Conservation (phyloP, 2,113 vertebrate species). For the Forbesichthys agassizii region DNA sequence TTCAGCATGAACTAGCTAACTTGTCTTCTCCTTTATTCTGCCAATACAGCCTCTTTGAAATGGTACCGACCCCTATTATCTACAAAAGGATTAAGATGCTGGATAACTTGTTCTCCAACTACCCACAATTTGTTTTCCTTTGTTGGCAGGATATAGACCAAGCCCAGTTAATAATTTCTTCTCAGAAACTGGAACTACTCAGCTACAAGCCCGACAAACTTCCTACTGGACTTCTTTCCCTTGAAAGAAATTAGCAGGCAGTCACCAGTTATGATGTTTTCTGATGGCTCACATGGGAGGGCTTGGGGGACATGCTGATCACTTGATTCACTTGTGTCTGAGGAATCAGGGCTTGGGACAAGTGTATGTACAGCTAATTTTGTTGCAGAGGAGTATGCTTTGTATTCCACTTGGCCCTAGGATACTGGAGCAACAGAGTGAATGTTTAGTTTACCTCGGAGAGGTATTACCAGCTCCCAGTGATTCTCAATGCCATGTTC, state of each 20-base stretch:
- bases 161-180: no score
- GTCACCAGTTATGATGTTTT: not conserved
- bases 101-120: no score
- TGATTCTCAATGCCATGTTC: constrained; percentile 1
- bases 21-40: no score
- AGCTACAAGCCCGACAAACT: constrained; percentile 2
- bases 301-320: not conserved
- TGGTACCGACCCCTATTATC: no score
- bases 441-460: not conserved
- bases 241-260: constrained; percentile 1
- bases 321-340: not conserved
- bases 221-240: not conserved
- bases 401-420: not conserved
- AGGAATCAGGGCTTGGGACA: no score
- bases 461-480: not conserved
- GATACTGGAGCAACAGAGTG: not conserved
- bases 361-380: no score
- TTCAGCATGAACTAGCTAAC: no score
- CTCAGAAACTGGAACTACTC: not conserved
- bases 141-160: no score
- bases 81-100: no score
- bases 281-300: not conserved
- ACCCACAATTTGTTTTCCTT: no score
- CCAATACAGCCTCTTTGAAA: no score
- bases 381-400: not conserved